A percentile compares a stretch with the other conserved stretches of the same genome.
Conservation (phyloP, 2,888 invertebrate genomes). For the Aphidoletes aphidimyza region DNA sequence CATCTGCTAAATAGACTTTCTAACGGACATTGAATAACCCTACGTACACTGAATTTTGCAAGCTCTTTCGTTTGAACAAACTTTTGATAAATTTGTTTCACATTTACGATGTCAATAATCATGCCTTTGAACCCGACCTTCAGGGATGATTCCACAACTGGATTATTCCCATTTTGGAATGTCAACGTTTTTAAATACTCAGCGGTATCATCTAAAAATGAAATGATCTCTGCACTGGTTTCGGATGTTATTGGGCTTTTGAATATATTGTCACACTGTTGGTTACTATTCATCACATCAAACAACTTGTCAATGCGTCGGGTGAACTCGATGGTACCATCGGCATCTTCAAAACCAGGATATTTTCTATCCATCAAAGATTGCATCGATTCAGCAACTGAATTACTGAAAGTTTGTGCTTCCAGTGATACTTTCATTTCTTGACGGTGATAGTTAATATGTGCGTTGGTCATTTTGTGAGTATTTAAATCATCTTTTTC, state of each 20-base stretch:
- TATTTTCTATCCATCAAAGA: background rate
- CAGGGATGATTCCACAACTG: background rate
- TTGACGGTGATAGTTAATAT: background rate
- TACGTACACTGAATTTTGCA: background rate
- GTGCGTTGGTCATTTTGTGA: background rate
- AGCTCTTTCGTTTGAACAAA: background rate
- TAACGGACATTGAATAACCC: background rate
- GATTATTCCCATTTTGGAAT: background rate
- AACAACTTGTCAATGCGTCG: background rate
- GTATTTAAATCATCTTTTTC: background rate
- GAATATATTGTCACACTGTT: background rate
- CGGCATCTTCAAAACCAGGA: background rate
- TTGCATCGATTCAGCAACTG: background rate
- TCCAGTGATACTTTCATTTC: background rate
- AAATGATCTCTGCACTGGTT: background rate
- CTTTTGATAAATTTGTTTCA: background rate
- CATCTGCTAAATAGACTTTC: background rate
- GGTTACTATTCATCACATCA: background rate
- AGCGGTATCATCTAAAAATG: background rate
- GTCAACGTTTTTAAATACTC: background rate
- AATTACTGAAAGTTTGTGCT: background rate
- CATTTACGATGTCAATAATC: background rate
- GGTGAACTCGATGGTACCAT: background rate
- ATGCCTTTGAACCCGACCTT: background rate
- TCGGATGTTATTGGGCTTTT: background rate